Conservation (phyloP, 1,140 invertebrate genomes). For the Leptoteleia sp. region DNA sequence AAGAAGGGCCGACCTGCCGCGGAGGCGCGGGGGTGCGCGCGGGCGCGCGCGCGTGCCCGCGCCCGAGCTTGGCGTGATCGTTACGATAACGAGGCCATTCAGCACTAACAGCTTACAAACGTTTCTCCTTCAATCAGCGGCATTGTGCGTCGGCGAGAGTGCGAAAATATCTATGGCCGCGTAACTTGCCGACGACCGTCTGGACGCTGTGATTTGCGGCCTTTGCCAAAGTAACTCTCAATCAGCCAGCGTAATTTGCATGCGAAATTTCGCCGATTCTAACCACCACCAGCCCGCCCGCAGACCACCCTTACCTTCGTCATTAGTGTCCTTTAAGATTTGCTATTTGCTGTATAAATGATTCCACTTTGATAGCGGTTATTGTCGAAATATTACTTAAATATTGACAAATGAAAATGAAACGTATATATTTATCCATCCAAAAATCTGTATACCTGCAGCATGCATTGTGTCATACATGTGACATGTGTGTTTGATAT, state of each 20-base stretch:
- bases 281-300: no score
- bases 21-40: no score
- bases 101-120: conserved; percentile 69
- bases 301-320: conserved; percentile 17
- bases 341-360: conserved; percentile 8
- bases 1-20: no score
- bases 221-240: conserved; percentile 28
- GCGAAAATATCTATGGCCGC: conserved; percentile 55
- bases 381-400: no score
- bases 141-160: conserved; percentile 66
- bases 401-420: no score
- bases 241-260: conserved; percentile 52
- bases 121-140: conserved; percentile 72
- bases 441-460: no score
- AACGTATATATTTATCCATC: no score
- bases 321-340: conserved; percentile 1
- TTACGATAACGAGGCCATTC: conserved; percentile 73
- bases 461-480: no score
- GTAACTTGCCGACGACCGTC: conserved; percentile 53
- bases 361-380: neutral
- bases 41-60: no score
- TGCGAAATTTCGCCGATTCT: conserved; percentile 30
- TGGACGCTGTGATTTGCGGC: conserved; percentile 47
- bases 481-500: no score
- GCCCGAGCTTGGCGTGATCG: conserved; percentile 23